phyloP scores from a whole-genome alignment of 2,888 invertebrate genomes.

The Nephrotoma flavescens region DNA sequence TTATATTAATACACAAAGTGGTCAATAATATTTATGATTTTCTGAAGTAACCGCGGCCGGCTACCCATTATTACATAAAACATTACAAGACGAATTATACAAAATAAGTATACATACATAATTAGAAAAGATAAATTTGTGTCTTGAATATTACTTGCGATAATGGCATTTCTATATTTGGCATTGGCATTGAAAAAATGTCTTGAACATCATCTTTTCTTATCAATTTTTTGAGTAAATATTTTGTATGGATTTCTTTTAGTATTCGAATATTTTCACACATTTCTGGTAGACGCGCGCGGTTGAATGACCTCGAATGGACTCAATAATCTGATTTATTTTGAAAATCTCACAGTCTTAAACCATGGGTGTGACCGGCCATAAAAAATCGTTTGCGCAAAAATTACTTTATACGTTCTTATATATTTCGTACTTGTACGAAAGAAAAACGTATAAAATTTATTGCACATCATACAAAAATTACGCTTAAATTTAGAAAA shows the following conservation, averaged over 20 bases:
- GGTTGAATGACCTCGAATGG: background rate
- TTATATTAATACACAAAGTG: background rate
- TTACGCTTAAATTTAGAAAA: background rate
- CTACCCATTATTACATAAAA: background rate
- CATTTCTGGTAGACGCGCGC: background rate
- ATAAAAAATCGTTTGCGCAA: background rate
- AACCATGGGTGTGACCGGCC: background rate
- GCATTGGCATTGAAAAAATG: background rate
- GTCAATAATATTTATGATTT: background rate
- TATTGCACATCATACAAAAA: background rate
- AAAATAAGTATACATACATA: background rate
- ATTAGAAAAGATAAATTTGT: background rate
- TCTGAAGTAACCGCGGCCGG: background rate
- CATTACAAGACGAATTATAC: background rate
- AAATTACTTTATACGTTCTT: background rate
- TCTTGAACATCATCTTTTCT: background rate
- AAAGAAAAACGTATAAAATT: too few species aligned
- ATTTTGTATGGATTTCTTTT: background rate
- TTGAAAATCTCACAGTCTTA: background rate
- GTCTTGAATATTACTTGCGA: background rate
- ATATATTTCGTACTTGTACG: background rate
- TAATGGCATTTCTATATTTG: background rate
- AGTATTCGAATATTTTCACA: background rate
- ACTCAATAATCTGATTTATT: background rate
- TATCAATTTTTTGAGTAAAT: background rate